A percentile compares a stretch with the other conserved stretches of the same genome.
Conservation (phyloP, 2,797 vertebrate species). For the Crocodylus rhombifer region DNA sequence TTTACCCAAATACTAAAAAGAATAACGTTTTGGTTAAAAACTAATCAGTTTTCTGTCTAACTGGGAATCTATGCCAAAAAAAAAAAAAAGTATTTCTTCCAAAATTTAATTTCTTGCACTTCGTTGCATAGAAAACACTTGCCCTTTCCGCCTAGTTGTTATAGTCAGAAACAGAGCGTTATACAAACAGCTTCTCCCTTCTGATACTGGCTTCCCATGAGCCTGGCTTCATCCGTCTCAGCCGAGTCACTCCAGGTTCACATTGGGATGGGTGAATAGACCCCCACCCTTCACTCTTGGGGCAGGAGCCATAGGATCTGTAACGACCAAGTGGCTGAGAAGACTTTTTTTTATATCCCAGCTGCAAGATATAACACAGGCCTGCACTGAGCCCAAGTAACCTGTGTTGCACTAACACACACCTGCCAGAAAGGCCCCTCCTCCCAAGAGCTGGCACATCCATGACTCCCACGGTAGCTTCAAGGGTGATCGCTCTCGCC, state of each 20-base stretch:
- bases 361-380: rapidly evolving
- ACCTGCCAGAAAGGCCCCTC: background rate
- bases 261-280: background rate
- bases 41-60: background rate
- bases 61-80: background rate
- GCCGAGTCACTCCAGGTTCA: background rate
- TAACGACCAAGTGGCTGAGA: rapidly evolving
- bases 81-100: background rate
- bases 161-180: background rate
- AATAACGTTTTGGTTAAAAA: background rate
- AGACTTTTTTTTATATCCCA: background rate
- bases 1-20: conserved; percentile 24
- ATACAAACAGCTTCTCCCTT: background rate
- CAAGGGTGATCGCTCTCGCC: background rate
- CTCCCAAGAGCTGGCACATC: background rate
- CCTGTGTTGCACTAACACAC: background rate
- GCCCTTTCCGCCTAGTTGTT: rapidly evolving
- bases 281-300: background rate
- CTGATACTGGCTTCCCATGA: background rate
- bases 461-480: background rate
- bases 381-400: background rate
- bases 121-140: background rate
- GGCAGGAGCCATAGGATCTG: background rate
- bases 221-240: background rate
- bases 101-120: background rate